Base-by-base conservation (phyloP, 1,140 invertebrate genomes). In the Brachionus angularis region DNA sequence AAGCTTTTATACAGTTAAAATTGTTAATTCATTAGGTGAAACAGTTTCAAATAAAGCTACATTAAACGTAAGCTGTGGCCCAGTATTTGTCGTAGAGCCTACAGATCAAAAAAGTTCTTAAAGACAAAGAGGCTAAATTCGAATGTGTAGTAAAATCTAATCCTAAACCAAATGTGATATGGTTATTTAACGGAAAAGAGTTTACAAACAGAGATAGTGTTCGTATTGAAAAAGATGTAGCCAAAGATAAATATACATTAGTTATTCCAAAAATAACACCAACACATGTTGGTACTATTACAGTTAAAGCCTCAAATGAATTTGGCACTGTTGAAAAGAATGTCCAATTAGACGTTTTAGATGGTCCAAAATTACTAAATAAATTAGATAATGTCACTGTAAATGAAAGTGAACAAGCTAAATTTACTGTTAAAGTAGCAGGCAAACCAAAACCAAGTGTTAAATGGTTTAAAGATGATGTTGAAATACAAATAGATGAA, bases 121-220 rank as follows among this genome's bases (percentile, higher is more conserved):
- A 25, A 5, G 39, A 46, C 12, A 67, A 67, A 47, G 62, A 67
- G 36, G 62, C 62, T 10, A 67, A 67, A 7, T 67, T 67, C 36
- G 62, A 67, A 31, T 67, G 62, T 25, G 23, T 23, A 0, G 7
- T 67, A 16, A 67, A 25, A 21, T 67, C 62, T 12, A 89, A 89
- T 79, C 91, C 91, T 29, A 84, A 86, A 10, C 91, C 91, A 2
- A 87, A 87, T 79, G 87, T 94, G 3, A 86, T 85, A 23, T 95
- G 91, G 91, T 86, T 90, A 67, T 62, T 80, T 71, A 78, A 79
- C 29, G 77, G 74, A 16, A 36, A 77, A 29, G 39, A 42, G 39
- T 16, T 42, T 16, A 42, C 39, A 10, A 42, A 16, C 39, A 10
- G 39, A 10, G 39, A 42, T 16, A 16, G 39, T 16, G 39, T 42